Base-by-base conservation (phyloP, 2,888 invertebrate genomes). In the Eupithecia centaureata region DNA sequence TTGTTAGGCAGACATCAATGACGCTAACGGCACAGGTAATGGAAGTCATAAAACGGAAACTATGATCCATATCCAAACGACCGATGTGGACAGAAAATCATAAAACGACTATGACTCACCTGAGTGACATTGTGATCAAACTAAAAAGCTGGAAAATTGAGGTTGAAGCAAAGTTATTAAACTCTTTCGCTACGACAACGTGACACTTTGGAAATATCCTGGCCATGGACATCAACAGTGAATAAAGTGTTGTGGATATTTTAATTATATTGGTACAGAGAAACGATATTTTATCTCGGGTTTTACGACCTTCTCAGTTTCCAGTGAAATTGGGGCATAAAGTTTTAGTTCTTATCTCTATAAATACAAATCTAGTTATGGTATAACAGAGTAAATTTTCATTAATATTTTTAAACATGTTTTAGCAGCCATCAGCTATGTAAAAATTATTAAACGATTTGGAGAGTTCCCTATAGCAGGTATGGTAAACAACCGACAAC, bases 131-230 rank as follows among this genome's bases (percentile, higher is more conserved):
- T 32, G 30, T 57, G 47, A 47, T 35, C 2, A 27, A 38, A 35
- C 25, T 35, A 35, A 35, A 59, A 35, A 59, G 35, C 35, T 38
- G n/a, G 57, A 57, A 57, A 57, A 57, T 57, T 57, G 56, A 8
- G 56, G 28, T 56, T n/a, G 30, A n/a, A 57, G 32, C 32, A 2
- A 32, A n/a, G 56, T 18, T 47, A 32, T 57, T 22, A 57, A 57
- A 57, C 32, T 33, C 57, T 57, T n/a, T 12, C 32, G 30, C 18
- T 28, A 4, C 28, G 5, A 30, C 18, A 32, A 32, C 15, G 28
- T n/a, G 15, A n/a, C 30, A 18, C 27, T 18, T 27, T 56, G 13
- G 32, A 56, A 56, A 32, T n/a, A 18, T 22, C 10, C 12, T 15
- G 22, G 30, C 10, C 18, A n/a, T 27, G 10, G n/a, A n/a, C 28